These are phyloP conservation scores for Cricetomys ansorgei DNA, from an alignment of 2,113 vertebrate genomes.

Conservation along the genomic window DNA sequence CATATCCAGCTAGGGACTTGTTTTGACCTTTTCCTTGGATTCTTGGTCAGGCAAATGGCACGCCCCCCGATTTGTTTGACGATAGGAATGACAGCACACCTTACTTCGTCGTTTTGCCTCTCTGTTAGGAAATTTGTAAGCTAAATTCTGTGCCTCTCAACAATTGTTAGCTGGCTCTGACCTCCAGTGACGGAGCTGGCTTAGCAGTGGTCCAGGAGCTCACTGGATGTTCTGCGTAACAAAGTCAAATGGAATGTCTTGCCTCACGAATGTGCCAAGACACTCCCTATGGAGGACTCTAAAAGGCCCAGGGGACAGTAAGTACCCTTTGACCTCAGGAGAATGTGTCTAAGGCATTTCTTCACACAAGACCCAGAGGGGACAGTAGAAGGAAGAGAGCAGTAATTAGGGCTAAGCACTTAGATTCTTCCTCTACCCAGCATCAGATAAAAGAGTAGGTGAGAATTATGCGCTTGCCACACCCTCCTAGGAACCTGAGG, in stretches of 20 bases:
- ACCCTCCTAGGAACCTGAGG: background rate
- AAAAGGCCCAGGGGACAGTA: background rate
- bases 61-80: background rate
- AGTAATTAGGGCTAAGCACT: background rate
- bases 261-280: background rate
- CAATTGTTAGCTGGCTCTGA: background rate
- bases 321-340: background rate
- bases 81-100: background rate
- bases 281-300: background rate
- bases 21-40: background rate
- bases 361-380: background rate
- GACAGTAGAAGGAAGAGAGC: background rate
- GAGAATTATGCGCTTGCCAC: background rate
- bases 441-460: background rate
- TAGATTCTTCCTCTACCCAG: background rate
- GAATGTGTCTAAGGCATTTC: background rate
- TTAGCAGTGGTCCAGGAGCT: background rate
- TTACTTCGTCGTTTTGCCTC: slow-evolving; percentile 9
- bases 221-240: fast-evolving
- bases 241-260: background rate
- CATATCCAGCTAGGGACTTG: background rate
- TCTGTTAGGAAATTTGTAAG: slow-evolving; percentile 48
- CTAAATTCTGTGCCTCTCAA: background rate
- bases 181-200: background rate
- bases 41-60: background rate